phyloP scores from a whole-genome alignment of 2,888 invertebrate species.

The Deroplatys truncata region DNA sequence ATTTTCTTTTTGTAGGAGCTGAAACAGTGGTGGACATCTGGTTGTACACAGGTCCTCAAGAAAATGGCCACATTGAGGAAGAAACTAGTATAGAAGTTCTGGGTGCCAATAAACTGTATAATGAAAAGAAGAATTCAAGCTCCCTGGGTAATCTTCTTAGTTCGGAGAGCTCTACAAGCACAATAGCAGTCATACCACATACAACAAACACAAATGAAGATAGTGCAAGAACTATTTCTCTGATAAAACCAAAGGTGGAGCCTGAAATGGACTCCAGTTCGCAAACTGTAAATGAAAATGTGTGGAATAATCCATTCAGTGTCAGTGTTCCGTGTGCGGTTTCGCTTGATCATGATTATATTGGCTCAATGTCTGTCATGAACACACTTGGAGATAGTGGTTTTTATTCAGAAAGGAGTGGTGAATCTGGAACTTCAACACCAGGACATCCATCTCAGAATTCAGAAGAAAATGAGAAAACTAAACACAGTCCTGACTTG shows the following conservation, averaged over 20 bases:
- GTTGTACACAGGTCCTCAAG: conserved; percentile 38
- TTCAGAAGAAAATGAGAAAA: not conserved
- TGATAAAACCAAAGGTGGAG: not conserved
- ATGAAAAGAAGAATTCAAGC: not conserved
- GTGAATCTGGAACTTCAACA: not conserved
- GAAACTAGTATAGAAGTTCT: not conserved
- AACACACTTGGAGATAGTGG: not conserved
- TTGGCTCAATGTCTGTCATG: not conserved
- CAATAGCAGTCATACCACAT: not conserved
- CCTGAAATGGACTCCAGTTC: not conserved
- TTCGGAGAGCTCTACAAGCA: not conserved
- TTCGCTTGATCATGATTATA: not conserved
- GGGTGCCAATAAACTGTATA: conserved; percentile 2
- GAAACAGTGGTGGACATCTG: conserved; percentile 76
- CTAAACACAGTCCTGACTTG: not conserved
- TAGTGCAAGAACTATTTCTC: not conserved
- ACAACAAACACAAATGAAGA: not conserved
- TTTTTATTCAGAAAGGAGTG: not conserved
- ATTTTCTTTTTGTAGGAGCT: conserved; percentile 53
- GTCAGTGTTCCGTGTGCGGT: not conserved
- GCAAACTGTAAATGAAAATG: not conserved
- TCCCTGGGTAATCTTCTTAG: not conserved
- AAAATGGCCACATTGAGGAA: not conserved
- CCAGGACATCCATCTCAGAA: not conserved
- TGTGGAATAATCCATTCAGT: not conserved